A percentile compares a stretch with the other conserved stretches of the same genome.
These are phyloP conservation scores for Eucidaris tribuloides DNA, from an alignment of 35 echinoderm and acorn worm genomes.

Conservation along the genomic window DNA sequence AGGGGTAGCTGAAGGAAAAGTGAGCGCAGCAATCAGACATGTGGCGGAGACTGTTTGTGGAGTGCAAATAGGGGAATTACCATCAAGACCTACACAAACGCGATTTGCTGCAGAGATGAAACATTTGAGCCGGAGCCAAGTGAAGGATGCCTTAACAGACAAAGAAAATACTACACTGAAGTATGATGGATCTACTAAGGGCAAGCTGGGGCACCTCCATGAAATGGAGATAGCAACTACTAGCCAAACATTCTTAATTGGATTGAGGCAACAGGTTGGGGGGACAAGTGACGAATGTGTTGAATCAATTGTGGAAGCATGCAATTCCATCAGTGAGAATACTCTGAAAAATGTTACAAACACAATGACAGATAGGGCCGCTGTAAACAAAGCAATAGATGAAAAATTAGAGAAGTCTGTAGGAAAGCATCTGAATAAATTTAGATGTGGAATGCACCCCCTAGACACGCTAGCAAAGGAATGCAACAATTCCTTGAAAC, in stretches of 20 bases:
- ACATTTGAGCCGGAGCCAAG: no score
- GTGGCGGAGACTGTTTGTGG: no score
- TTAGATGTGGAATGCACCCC: not conserved
- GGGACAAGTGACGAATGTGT: not conserved
- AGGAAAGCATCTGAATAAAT: not conserved
- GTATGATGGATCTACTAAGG: slow-evolving; percentile 8
- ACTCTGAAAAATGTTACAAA: not conserved
- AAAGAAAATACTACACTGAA: not conserved
- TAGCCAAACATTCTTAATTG: not conserved
- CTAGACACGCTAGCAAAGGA: not conserved
- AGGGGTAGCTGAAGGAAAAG: no score
- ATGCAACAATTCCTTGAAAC: no score
- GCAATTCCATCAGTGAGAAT: not conserved
- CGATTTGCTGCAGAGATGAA: no score
- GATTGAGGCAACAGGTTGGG: not conserved
- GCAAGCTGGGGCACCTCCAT: not conserved
- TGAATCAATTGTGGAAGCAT: not conserved
- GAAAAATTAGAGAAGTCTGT: not conserved
- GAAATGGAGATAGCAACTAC: not conserved
- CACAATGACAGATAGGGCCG: not conserved
- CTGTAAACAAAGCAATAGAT: not conserved
- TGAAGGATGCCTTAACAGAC: no score
- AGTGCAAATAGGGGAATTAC: no score
- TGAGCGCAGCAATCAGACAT: no score
- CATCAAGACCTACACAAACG: no score